A percentile compares a stretch with the other conserved stretches of the same genome.
These are phyloP conservation scores for Lucifuga dentata DNA, from an alignment of 2,113 vertebrate species.

Conservation along the genomic window DNA sequence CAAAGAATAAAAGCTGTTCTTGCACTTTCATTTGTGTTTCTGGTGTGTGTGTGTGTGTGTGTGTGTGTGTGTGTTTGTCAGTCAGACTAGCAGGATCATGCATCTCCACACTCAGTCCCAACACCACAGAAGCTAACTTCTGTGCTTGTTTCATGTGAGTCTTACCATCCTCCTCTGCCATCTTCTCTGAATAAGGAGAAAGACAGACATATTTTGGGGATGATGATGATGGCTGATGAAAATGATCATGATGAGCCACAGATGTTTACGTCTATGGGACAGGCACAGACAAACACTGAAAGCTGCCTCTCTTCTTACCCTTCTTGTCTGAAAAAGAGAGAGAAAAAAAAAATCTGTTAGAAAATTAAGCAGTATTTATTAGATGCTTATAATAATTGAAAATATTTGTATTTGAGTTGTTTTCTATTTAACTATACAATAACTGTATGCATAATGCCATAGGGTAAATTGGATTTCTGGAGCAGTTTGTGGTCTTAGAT, in stretches of 20 bases:
- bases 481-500: conserved; percentile 42
- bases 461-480: conserved; percentile 25
- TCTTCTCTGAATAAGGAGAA: conserved; percentile 59
- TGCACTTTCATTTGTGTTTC: too few relatives aligned
- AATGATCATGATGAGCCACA: neutral
- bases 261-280: conserved; percentile 18
- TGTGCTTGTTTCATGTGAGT: conserved; percentile 54
- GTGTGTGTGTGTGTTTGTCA: conserved; percentile 22
- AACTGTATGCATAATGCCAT: conserved; percentile 28
- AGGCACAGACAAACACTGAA: conserved; percentile 19
- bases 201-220: conserved; percentile 35
- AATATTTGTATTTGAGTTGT: neutral
- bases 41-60: conserved; percentile 22
- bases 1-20: too few relatives aligned
- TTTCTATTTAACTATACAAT: conserved; percentile 16
- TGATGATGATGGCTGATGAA: neutral
- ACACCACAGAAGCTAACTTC: conserved; percentile 68
- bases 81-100: conserved; percentile 55
- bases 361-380: neutral
- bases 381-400: neutral
- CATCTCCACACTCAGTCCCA: conserved; percentile 63
- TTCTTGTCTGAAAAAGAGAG: conserved; percentile 56
- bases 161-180: conserved; percentile 73
- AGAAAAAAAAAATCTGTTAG: conserved; percentile 2
- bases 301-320: conserved; percentile 48